phyloP scores from a whole-genome alignment of 2,797 vertebrate genomes.

The Propithecus deckenii region DNA sequence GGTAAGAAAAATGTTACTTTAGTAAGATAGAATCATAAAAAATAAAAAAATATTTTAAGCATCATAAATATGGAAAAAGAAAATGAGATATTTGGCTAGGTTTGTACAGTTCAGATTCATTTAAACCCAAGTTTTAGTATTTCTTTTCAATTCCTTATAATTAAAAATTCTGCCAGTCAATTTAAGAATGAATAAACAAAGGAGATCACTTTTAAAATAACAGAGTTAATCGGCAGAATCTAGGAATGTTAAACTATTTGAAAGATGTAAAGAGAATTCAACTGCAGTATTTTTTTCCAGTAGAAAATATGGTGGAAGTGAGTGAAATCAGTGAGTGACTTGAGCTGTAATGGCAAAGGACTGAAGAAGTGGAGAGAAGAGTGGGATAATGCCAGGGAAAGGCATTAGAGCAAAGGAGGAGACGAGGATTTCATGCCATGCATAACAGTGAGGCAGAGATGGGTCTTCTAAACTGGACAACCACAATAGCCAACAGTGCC shows the following conservation, averaged over 20 bases:
- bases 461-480: background rate
- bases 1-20: background rate
- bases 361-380: background rate
- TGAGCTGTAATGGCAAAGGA: background rate
- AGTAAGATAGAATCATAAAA: background rate
- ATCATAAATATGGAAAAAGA: background rate
- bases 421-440: background rate
- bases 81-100: constrained; percentile 34
- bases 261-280: background rate
- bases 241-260: background rate
- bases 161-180: background rate
- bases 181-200: constrained; percentile 42
- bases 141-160: constrained; percentile 1
- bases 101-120: background rate
- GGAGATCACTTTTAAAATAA: background rate
- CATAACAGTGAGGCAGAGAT: background rate
- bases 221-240: background rate
- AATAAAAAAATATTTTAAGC: background rate
- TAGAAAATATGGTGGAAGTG: background rate
- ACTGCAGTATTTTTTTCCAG: background rate
- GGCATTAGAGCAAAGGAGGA: background rate
- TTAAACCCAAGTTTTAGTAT: constrained; percentile 22
- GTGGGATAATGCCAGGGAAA: background rate
- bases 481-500: background rate
- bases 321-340: background rate